Base-by-base conservation (phyloP, 2,888 invertebrate species). In the Ectemnius cavifrons region DNA sequence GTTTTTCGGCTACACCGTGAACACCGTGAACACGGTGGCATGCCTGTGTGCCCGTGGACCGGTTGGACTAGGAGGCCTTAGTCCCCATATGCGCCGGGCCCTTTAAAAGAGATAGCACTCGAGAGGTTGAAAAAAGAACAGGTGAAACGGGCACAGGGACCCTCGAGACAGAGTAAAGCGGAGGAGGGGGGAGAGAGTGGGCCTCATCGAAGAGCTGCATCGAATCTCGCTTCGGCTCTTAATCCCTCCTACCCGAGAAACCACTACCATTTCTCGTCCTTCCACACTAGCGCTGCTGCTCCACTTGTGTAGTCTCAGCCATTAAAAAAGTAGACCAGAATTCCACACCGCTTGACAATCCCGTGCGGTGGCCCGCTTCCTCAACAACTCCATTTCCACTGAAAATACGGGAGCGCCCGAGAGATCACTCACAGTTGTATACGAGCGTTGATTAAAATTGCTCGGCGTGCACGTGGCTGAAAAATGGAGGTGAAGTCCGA, bases 51-150 rank as follows among this genome's bases (percentile, higher is more conserved):
- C 68, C 75, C 73, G 81, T 79, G 83, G 82, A 82, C 82, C 82
- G 82, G 82, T 82, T 81, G 81, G 82, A 73, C 82, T 82, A 82
- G 82, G 79, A 83, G 68, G 71, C 75, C n/a, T 16, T 52, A 37
- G 52, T 16, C 16, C 61, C 70, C 64, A 76, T 77, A 75, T 77
- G 71, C 61, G 74, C 60, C 62, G 76, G 75, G 76, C 82, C 80
- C 84, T 83, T 84, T 83, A 83, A 83, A 73, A 82, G 83, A 84
- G 84, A 83, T 83, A 83, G 84, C 84, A 84, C 82, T 78, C 75
- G 75, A 68, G 71, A 75, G 68, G 71, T 57, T 62, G 75, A 73
- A 72, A 82, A 80, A 82, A 71, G 77, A 81, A 79, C 81, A 78
- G 80, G 78, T 73, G 80, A 66, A 76, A 67, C 58, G 67, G 63